These are phyloP conservation scores for Metellina segmentata DNA, from an alignment of 2,888 invertebrate genomes.

Conservation along the genomic window DNA sequence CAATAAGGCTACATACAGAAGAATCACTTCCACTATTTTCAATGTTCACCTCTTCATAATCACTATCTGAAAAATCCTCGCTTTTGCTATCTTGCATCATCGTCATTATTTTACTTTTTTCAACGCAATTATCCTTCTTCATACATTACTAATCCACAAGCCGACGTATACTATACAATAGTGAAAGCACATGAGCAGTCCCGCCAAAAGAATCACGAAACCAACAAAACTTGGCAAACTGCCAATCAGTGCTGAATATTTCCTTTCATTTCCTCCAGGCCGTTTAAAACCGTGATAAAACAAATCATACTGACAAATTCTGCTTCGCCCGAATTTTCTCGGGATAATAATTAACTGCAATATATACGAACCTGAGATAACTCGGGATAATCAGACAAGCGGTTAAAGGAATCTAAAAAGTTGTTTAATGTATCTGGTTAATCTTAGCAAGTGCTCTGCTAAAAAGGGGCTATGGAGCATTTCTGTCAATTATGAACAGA, in stretches of 20 bases:
- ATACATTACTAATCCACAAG: too few species aligned
- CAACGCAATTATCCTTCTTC: slow-evolving; percentile 19
- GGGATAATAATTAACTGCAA: slow-evolving; percentile 16
- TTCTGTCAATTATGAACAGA: too few species aligned
- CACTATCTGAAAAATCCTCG: slow-evolving; percentile 54
- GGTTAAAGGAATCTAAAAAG: background rate
- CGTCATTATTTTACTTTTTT: slow-evolving; percentile 44
- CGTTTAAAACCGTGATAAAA: slow-evolving; percentile 33
- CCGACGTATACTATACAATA: too few species aligned
- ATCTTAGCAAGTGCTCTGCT: too few species aligned
- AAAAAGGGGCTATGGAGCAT: too few species aligned
- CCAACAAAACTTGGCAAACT: too few species aligned
- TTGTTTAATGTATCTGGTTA: background rate
- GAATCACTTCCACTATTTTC: too few species aligned
- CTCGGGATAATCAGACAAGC: slow-evolving; percentile 2
- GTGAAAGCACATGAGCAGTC: too few species aligned
- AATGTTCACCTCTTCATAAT: slow-evolving; percentile 34
- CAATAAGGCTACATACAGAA: too few species aligned
- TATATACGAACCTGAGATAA: background rate
- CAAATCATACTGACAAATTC: slow-evolving; percentile 42
- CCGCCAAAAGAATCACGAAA: too few species aligned
- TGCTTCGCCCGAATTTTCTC: slow-evolving; percentile 35
- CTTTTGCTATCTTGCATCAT: slow-evolving; percentile 12
- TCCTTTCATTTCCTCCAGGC: background rate
- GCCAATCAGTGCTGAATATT: too few species aligned